Conservation (phyloP, 2,797 vertebrate genomes). For the Ctenochaetus hawaiiensis region DNA sequence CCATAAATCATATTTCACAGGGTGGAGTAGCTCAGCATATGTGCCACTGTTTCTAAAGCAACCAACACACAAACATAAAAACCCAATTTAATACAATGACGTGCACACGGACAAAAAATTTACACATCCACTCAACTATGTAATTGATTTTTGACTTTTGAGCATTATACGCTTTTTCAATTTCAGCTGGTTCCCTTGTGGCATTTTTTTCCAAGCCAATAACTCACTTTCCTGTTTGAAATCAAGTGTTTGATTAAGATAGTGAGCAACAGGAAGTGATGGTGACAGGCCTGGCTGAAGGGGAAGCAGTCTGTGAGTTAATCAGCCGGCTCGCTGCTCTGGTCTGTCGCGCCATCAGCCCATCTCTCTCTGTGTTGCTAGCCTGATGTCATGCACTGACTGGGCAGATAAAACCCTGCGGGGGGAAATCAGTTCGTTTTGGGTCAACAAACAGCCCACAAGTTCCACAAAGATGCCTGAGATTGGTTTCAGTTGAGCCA, state of each 20-base stretch:
- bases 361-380: slow-evolving; percentile 68
- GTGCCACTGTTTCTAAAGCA: slow-evolving; percentile 60
- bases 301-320: slow-evolving; percentile 80
- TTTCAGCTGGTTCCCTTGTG: slow-evolving; percentile 40
- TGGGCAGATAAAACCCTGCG: slow-evolving; percentile 79
- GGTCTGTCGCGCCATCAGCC: slow-evolving; percentile 69
- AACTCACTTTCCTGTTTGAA: slow-evolving; percentile 83
- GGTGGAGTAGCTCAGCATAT: slow-evolving; percentile 49
- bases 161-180: slow-evolving; percentile 41
- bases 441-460: slow-evolving; percentile 85
- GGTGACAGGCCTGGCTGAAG: slow-evolving; percentile 80
- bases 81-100: slow-evolving; percentile 28
- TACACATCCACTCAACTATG: slow-evolving; percentile 28
- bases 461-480: slow-evolving; percentile 81
- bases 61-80: slow-evolving; percentile 53
- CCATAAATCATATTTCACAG: slow-evolving; percentile 77
- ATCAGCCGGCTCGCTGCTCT: slow-evolving; percentile 71
- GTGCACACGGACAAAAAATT: slow-evolving; percentile 25
- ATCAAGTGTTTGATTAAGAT: slow-evolving; percentile 88
- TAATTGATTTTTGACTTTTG: slow-evolving; percentile 58
- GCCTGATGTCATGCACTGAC: slow-evolving; percentile 84
- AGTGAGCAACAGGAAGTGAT: slow-evolving; percentile 86
- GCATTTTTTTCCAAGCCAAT: slow-evolving; percentile 68
- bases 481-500: slow-evolving; percentile 80
- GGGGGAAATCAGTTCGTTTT: slow-evolving; percentile 84